These are phyloP conservation scores for Danaus chrysippus DNA, from an alignment of 2,888 invertebrate species.

Conservation along the genomic window DNA sequence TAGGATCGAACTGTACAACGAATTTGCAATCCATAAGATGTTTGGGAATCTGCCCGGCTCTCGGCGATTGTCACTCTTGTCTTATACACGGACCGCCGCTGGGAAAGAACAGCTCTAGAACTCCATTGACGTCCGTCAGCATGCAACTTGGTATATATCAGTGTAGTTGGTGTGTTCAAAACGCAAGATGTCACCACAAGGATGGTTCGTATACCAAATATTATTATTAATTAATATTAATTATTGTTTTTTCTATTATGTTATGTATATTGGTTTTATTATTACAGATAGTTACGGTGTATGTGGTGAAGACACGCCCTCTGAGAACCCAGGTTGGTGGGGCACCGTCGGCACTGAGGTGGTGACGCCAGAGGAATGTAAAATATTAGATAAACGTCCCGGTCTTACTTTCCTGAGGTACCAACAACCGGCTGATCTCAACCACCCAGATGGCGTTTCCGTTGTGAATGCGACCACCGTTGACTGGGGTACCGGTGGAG, in stretches of 20 bases:
- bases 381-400: constrained; percentile 87
- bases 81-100: constrained; percentile 87
- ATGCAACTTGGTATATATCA: constrained; percentile 88
- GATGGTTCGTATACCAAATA: constrained; percentile 78
- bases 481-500: constrained; percentile 86
- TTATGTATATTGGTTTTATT: constrained; percentile 3
- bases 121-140: constrained; percentile 80
- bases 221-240: background rate
- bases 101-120: constrained; percentile 53
- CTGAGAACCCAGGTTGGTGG: constrained; percentile 94
- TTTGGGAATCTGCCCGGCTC: constrained; percentile 92
- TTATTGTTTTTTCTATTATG: background rate
- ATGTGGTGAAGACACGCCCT: constrained; percentile 91
- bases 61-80: constrained; percentile 95
- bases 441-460: constrained; percentile 92
- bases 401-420: constrained; percentile 94
- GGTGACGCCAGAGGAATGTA: constrained; percentile 86
- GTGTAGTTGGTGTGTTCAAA: constrained; percentile 96
- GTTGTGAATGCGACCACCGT: constrained; percentile 92
- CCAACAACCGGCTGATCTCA: constrained; percentile 90
- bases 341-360: constrained; percentile 89
- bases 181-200: constrained; percentile 92
- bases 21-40: constrained; percentile 93
- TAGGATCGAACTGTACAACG: constrained; percentile 93
- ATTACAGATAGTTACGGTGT: constrained; percentile 86